Conservation (phyloP, 2,888 invertebrate species). For the Trachelus troglodyta region DNA sequence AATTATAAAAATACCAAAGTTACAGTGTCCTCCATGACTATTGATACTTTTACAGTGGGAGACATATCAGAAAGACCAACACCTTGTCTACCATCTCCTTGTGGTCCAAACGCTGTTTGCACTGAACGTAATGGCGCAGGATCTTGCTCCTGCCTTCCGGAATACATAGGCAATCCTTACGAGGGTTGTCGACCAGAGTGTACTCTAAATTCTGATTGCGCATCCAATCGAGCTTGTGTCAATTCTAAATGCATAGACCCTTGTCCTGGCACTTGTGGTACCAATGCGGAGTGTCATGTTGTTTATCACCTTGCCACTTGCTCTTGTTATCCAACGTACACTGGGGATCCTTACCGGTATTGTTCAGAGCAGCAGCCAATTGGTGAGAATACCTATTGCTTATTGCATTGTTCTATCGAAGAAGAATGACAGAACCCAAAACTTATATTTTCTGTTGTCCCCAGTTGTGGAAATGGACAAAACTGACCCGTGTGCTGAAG, state of each 20-base stretch:
- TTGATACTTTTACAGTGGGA: conserved; percentile 11
- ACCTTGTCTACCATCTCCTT: conserved; percentile 67
- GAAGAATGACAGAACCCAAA: neutral
- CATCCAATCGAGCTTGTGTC: conserved; percentile 69
- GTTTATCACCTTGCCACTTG: conserved; percentile 61
- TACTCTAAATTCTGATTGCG: conserved; percentile 70
- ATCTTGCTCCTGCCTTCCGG: conserved; percentile 68
- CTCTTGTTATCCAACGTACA: conserved; percentile 64
- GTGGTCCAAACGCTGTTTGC: conserved; percentile 69
- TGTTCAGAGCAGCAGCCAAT: conserved; percentile 31
- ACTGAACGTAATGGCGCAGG: conserved; percentile 68
- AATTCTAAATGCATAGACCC: conserved; percentile 71
- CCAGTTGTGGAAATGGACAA: conserved; percentile 44
- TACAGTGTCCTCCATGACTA: neutral
- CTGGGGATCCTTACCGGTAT: conserved; percentile 63
- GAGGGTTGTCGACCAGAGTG: conserved; percentile 73
- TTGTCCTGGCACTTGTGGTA: conserved; percentile 70
- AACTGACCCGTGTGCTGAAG: conserved; percentile 66
- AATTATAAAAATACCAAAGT: neutral
- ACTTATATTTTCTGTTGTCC: conserved; percentile 5
- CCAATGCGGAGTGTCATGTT: conserved; percentile 64
- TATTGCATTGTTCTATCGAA: neutral
- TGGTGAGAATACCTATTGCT: neutral
- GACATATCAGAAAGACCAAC: conserved; percentile 44
- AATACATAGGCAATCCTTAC: conserved; percentile 71